phyloP scores from a whole-genome alignment of 2,888 invertebrate genomes.

The Aleiodes alternator region DNA sequence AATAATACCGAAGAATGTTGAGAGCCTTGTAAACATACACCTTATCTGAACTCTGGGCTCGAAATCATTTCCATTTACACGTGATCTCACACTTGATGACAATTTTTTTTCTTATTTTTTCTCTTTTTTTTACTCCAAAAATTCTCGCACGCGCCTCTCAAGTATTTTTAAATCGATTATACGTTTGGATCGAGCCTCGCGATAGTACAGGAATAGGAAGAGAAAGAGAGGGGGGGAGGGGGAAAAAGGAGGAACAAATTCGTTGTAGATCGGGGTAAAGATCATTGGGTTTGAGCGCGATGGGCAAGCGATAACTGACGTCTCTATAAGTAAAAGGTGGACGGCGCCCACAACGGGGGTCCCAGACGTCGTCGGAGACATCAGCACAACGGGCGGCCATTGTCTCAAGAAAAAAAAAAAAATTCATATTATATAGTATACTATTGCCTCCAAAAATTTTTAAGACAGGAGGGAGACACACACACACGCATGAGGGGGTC shows the following conservation, averaged over 20 bases:
- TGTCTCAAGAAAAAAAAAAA: slow-evolving; percentile 64
- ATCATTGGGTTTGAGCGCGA: slow-evolving; percentile 61
- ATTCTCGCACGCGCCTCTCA: background rate
- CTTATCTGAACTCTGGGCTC: slow-evolving; percentile 20
- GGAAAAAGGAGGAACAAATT: slow-evolving; percentile 40
- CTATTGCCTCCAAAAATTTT: slow-evolving; percentile 26
- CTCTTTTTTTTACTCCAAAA: background rate
- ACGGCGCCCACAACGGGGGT: slow-evolving; percentile 69
- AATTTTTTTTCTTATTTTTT: background rate
- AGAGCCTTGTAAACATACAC: slow-evolving; percentile 35
- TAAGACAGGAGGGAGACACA: slow-evolving; percentile 37
- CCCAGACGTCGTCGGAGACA: slow-evolving; percentile 73
- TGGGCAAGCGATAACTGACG: slow-evolving; percentile 69
- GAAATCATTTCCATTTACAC: slow-evolving; percentile 41
- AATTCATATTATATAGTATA: background rate
- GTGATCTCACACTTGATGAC: slow-evolving; percentile 28
- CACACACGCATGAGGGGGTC: slow-evolving; percentile 29
- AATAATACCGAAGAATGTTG: slow-evolving; percentile 36
- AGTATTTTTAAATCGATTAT: slow-evolving; percentile 17
- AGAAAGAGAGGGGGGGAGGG: slow-evolving; percentile 27
- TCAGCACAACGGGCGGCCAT: slow-evolving; percentile 73
- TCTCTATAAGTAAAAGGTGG: slow-evolving; percentile 70
- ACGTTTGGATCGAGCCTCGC: background rate
- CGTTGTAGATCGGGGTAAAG: slow-evolving; percentile 50
- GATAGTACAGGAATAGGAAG: background rate